Percentiles rank a stretch among this genome's conserved stretches.
Conservation (phyloP, 2,888 invertebrate species). For the Conomelus anceps region DNA sequence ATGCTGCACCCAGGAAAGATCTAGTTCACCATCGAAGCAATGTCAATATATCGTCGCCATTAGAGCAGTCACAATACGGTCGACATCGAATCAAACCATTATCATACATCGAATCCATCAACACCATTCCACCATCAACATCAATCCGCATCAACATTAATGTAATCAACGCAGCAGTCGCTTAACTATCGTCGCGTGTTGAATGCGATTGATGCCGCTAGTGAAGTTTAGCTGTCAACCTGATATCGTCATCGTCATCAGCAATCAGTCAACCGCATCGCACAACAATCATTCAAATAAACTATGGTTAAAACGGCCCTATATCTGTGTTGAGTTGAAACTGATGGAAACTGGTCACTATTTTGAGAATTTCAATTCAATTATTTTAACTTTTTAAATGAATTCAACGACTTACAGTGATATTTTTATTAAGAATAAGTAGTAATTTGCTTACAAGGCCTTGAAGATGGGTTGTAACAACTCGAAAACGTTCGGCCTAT, state of each 20-base stretch:
- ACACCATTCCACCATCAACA: not conserved
- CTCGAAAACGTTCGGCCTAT: too few relatives aligned
- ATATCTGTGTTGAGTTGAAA: not conserved
- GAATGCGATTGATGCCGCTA: not conserved
- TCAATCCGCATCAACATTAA: not conserved
- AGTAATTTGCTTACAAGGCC: too few relatives aligned
- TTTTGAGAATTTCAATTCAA: not conserved
- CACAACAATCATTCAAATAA: not conserved
- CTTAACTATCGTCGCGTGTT: too few relatives aligned
- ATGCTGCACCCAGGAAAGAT: not conserved
- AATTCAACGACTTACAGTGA: too few relatives aligned
- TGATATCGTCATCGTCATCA: too few relatives aligned
- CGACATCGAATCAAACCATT: not conserved
- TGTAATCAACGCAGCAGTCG: not conserved
- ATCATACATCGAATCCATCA: conserved; percentile 5
- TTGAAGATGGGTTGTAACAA: too few relatives aligned
- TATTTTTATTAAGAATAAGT: too few relatives aligned
- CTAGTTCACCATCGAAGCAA: not conserved
- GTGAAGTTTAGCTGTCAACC: not conserved
- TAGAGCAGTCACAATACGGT: not conserved
- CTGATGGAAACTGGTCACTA: not conserved
- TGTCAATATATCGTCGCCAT: not conserved
- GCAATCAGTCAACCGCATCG: not conserved
- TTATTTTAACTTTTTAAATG: too few relatives aligned
- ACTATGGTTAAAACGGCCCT: not conserved